Conservation (phyloP, 2,113 vertebrate species). For the Artemisiospiza belli region DNA sequence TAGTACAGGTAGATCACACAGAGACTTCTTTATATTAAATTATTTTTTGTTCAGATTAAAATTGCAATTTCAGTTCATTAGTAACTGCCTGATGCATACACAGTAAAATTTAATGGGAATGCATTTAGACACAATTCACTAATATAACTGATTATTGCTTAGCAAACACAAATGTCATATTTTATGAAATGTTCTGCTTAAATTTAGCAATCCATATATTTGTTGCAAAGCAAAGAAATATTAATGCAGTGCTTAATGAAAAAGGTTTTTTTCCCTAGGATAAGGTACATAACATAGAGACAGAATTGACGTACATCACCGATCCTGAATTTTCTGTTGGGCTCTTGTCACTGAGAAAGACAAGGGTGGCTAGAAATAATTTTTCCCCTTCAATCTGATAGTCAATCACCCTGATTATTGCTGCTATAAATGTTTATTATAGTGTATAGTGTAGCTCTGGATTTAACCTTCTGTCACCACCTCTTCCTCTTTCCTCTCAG, state of each 20-base stretch:
- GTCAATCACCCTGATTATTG: not conserved
- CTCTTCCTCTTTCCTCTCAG: not conserved
- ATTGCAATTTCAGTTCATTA: slow-evolving; percentile 20
- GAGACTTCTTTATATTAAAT: not conserved
- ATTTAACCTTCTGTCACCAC: not conserved
- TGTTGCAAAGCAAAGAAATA: not conserved
- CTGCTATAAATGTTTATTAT: not conserved
- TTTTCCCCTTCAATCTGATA: not conserved
- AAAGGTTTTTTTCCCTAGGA: not conserved
- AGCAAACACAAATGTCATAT: not conserved
- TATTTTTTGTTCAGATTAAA: slow-evolving; percentile 2
- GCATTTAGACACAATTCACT: not conserved
- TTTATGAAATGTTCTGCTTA: not conserved
- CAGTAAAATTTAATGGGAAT: not conserved
- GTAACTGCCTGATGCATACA: not conserved
- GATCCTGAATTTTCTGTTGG: not conserved
- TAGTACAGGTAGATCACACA: not conserved
- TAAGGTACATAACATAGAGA: not conserved
- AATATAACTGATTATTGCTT: not conserved
- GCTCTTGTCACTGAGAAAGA: not conserved
- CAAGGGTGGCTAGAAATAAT: not conserved
- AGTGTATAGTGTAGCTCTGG: not conserved
- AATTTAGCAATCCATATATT: not conserved
- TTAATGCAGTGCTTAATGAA: not conserved
- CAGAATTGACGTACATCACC: not conserved